phyloP scores from a whole-genome alignment of 2,797 vertebrate species.

The Enteromius fasciolatus region DNA sequence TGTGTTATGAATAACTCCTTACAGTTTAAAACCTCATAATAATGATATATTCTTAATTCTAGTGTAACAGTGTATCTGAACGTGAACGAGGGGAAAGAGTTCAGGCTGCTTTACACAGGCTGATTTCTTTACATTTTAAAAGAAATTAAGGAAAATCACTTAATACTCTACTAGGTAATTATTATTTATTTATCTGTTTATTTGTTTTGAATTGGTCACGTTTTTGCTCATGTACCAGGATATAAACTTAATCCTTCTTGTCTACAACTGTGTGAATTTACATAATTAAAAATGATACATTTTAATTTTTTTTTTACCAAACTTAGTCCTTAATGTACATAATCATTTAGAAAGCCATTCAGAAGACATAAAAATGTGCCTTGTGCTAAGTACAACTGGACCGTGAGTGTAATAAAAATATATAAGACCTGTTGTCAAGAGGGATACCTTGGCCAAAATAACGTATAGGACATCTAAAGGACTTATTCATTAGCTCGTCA shows the following conservation, averaged over 20 bases:
- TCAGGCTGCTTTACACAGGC: background rate
- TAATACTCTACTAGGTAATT: no score
- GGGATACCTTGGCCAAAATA: background rate
- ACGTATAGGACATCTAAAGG: no score
- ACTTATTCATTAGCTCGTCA: background rate
- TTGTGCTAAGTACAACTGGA: background rate
- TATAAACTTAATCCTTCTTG: no score
- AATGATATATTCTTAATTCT: background rate
- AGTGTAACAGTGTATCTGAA: background rate
- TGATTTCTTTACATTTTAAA: no score
- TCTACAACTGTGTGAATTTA: no score
- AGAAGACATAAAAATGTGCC: background rate
- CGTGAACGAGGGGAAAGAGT: background rate
- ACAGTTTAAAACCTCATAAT: background rate
- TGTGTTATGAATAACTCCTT: no score
- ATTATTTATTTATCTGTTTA: no score
- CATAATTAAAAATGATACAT: no score
- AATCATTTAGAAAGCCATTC: background rate
- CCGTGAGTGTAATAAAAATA: background rate
- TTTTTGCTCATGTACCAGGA: background rate
- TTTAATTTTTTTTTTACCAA: no score
- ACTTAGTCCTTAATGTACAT: no score
- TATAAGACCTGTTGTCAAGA: background rate
- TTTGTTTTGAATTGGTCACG: no score
- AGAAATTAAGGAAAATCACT: background rate